Percentiles rank a stretch among this genome's conserved stretches.
phyloP scores from a whole-genome alignment of 2,797 vertebrate species.

The Scomberomorus guttatus region DNA sequence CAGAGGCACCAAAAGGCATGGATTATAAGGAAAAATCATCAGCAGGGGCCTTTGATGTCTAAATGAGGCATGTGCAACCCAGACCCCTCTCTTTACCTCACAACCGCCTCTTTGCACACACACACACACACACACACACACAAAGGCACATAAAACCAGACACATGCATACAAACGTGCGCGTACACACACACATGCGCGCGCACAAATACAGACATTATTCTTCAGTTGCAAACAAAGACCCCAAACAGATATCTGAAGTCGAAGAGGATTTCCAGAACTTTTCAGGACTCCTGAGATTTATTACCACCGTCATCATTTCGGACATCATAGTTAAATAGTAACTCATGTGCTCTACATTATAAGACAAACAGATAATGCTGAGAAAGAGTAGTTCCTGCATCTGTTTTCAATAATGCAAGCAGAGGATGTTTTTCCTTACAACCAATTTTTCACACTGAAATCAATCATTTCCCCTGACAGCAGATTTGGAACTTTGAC shows the following conservation, averaged over 20 bases:
- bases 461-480: conserved; percentile 86
- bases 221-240: conserved; percentile 85
- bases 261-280: conserved; percentile 80
- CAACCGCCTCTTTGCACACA: conserved; percentile 50
- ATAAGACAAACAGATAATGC: conserved; percentile 82
- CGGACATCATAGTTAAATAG: conserved; percentile 81
- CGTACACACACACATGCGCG: conserved; percentile 28
- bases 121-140: conserved; percentile 27
- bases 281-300: conserved; percentile 83
- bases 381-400: conserved; percentile 82
- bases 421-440: conserved; percentile 91
- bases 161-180: not conserved
- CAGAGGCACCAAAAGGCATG: conserved; percentile 86
- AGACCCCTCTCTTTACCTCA: conserved; percentile 83
- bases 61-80: conserved; percentile 90
- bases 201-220: conserved; percentile 41
- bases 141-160: conserved; percentile 19
- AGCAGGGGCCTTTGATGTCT: conserved; percentile 92
- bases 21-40: conserved; percentile 90
- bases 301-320: conserved; percentile 84
- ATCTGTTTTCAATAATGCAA: conserved; percentile 89
- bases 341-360: conserved; percentile 89
- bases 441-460: conserved; percentile 87
- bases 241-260: conserved; percentile 74
- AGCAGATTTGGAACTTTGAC: conserved; percentile 76